Evolutionary conservation across 2,113 vertebrate species (phyloP), one percentile per base, ranked within the genome.

Genomic region (Tor tambroides): DNA sequence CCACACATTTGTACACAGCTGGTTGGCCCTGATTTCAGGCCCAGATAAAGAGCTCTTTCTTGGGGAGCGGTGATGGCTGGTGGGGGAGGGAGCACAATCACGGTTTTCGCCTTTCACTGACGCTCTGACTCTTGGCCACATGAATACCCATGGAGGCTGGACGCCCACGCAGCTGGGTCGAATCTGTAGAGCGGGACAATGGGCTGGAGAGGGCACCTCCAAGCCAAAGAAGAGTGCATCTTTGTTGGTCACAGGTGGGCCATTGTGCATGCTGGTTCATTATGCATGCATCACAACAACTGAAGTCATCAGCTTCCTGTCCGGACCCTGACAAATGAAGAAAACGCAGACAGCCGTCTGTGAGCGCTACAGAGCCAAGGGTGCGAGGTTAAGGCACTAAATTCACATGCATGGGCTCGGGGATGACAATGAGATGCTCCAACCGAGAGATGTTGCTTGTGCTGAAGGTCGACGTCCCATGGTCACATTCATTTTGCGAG

Each of bases 231-330:
- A 92, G 95, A 95, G 93, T 91, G 91, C 89, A 90, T 91, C 94
- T 95, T 95, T 96, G 95, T 95, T 72, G 82, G 86, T 87, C 89
- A 92, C 95, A 94, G 95, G 93, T 95, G 93, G 91, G 90, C 87
- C 93, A 93, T 94, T 93, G 93, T 93, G 92, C 89, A 89, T 71
- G 28, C 89, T 88, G 91, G 92, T 91, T 92, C 90, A 93, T 94
- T 93, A 91, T 90, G 88, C 85, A 93, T 91, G 89, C 91, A 81
- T 43, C 91, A 93, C 90, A 90, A 91, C 90, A 90, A 93, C 91
- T 91, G 89, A 91, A 85, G 90, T 86, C 80, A 2, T 89, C 89
- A 83, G 86, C 90, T 90, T 89, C 88, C 91, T 90, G 87, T 91
- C 28, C 35, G 86, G 84, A 85, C 85, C 83, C 67, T 89, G 82